Conservation (phyloP, 1,140 invertebrate genomes). For the Lepidostoma basale region DNA sequence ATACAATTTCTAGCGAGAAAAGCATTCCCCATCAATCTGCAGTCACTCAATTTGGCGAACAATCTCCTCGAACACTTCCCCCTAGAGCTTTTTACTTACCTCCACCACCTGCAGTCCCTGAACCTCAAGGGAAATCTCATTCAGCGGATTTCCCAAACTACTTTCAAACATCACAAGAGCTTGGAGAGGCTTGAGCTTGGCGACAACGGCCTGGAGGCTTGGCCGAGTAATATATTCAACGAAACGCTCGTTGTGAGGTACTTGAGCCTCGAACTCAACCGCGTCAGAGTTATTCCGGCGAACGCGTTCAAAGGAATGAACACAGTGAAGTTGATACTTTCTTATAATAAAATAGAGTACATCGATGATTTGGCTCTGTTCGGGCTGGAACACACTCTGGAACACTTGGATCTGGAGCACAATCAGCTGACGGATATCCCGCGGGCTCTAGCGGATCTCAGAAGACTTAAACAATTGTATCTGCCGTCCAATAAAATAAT, state of each 20-base stretch:
- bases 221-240: constrained; percentile 67
- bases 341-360: constrained; percentile 73
- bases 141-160: constrained; percentile 67
- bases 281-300: constrained; percentile 67
- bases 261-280: constrained; percentile 80
- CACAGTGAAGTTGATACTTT: constrained; percentile 76
- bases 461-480: constrained; percentile 78
- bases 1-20: constrained; percentile 65
- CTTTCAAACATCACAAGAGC: constrained; percentile 65
- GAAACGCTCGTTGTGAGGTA: constrained; percentile 75
- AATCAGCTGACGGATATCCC: constrained; percentile 76
- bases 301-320: constrained; percentile 72
- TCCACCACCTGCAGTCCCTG: constrained; percentile 73
- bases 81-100: constrained; percentile 64
- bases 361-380: constrained; percentile 74
- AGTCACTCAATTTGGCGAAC: constrained; percentile 76
- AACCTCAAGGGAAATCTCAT: constrained; percentile 83
- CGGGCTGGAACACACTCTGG: constrained; percentile 73
- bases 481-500: constrained; percentile 80
- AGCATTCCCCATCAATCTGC: constrained; percentile 68
- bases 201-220: constrained; percentile 75
- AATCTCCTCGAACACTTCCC: constrained; percentile 75
- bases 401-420: constrained; percentile 83
- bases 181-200: constrained; percentile 85
- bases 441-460: constrained; percentile 68